Evolutionary conservation across 2,113 vertebrate species (phyloP).

Genomic region (Hemibagrus wyckioides): DNA sequence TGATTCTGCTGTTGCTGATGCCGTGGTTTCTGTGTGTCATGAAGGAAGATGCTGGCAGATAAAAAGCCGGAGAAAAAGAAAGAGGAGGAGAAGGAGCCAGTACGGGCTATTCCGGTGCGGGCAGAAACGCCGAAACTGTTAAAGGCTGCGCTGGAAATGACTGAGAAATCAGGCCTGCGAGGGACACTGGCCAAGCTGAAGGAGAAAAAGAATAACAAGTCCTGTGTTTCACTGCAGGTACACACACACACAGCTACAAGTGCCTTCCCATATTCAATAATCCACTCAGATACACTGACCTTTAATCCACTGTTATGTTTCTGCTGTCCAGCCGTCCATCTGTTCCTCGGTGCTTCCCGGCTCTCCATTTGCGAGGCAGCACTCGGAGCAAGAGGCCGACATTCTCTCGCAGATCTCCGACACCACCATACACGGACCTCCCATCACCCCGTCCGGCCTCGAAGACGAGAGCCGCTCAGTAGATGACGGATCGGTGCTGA

Average conservation of each 20-base stretch:
- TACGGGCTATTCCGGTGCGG: slow-evolving; percentile 72
- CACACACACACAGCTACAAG: background rate
- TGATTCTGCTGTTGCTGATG: background rate
- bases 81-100: slow-evolving; percentile 57
- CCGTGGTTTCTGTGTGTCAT: slow-evolving; percentile 17
- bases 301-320: background rate
- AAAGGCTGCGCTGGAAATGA: slow-evolving; percentile 79
- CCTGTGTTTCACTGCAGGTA: slow-evolving; percentile 74
- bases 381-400: slow-evolving; percentile 52
- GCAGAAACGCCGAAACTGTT: slow-evolving; percentile 87
- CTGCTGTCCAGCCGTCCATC: slow-evolving; percentile 64
- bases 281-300: background rate
- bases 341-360: slow-evolving; percentile 62
- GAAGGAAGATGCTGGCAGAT: slow-evolving; percentile 88
- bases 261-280: background rate
- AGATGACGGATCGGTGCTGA: slow-evolving; percentile 45
- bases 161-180: slow-evolving; percentile 72
- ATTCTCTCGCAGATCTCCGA: slow-evolving; percentile 63
- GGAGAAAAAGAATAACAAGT: slow-evolving; percentile 78
- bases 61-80: slow-evolving; percentile 78
- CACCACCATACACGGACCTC: slow-evolving; percentile 57
- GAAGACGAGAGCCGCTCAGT: slow-evolving; percentile 63
- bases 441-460: slow-evolving; percentile 51
- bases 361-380: slow-evolving; percentile 58
- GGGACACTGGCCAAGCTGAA: slow-evolving; percentile 78